phyloP scores from a whole-genome alignment of 2,888 invertebrate genomes.

The Carpatolechia fugitivella region DNA sequence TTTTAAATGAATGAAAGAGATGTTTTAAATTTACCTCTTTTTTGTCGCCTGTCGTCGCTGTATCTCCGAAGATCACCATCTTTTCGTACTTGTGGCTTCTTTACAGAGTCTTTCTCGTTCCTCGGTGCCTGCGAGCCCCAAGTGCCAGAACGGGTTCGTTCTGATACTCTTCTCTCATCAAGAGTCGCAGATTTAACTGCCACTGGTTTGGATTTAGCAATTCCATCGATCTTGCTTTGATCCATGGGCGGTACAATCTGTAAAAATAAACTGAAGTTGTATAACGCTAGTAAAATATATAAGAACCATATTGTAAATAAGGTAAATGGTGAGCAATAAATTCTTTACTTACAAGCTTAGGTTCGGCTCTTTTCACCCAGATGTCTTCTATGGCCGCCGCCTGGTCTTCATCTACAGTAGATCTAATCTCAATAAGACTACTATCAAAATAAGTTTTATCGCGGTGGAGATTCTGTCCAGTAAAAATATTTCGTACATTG shows the following conservation, averaged over 20 bases:
- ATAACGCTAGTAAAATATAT: not conserved
- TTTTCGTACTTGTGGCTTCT: conserved; percentile 39
- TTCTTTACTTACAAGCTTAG: conserved; percentile 75
- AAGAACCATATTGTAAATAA: not conserved
- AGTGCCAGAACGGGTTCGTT: conserved; percentile 82
- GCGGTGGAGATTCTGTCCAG: conserved; percentile 80
- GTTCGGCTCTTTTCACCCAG: conserved; percentile 83
- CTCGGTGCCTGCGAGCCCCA: conserved; percentile 68
- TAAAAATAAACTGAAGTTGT: not conserved
- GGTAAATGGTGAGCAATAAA: no score
- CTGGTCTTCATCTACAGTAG: conserved; percentile 82
- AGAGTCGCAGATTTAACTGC: not conserved
- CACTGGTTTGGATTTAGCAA: not conserved
- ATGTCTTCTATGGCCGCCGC: conserved; percentile 82
- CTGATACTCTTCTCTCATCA: conserved; percentile 28
- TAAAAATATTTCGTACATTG: conserved; percentile 81
- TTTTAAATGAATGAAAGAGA: no score
- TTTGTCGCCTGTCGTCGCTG: conserved; percentile 61
- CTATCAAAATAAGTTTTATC: conserved; percentile 91
- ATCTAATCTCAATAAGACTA: conserved; percentile 89
- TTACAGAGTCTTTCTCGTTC: conserved; percentile 45
- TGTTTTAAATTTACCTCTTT: conserved; percentile 50
- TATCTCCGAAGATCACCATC: conserved; percentile 54
- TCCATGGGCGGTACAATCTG: not conserved
- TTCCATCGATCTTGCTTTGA: not conserved